Conservation (phyloP, 2,797 vertebrate genomes). For the Perodicticus potto region DNA sequence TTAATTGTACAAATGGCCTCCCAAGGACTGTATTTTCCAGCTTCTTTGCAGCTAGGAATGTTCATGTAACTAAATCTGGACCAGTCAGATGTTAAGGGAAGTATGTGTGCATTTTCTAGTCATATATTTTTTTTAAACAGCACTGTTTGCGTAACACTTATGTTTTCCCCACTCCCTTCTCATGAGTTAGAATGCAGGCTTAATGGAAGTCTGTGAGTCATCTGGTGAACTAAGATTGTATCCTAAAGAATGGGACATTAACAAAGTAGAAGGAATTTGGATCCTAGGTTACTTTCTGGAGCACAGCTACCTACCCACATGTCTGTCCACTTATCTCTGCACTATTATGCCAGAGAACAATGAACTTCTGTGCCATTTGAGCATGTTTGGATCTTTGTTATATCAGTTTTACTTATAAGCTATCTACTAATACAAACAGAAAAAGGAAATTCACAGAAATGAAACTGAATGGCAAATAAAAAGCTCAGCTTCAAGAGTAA, state of each 20-base stretch:
- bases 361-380: neutral
- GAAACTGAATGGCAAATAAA: neutral
- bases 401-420: neutral
- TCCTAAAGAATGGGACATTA: neutral
- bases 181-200: neutral
- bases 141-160: neutral
- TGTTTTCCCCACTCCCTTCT: neutral
- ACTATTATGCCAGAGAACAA: neutral
- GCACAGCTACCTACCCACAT: neutral
- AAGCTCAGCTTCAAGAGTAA: neutral
- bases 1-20: neutral
- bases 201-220: neutral
- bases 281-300: neutral
- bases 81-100: neutral
- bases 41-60: neutral
- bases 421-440: neutral
- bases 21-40: neutral
- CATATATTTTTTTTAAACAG: neutral
- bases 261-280: neutral
- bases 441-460: neutral
- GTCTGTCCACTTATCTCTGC: neutral
- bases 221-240: neutral
- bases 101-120: neutral
- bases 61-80: neutral
- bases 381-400: neutral